Evolutionary conservation across 1,140 invertebrate genomes (phyloP).

Genomic region (Papilio helenus): DNA sequence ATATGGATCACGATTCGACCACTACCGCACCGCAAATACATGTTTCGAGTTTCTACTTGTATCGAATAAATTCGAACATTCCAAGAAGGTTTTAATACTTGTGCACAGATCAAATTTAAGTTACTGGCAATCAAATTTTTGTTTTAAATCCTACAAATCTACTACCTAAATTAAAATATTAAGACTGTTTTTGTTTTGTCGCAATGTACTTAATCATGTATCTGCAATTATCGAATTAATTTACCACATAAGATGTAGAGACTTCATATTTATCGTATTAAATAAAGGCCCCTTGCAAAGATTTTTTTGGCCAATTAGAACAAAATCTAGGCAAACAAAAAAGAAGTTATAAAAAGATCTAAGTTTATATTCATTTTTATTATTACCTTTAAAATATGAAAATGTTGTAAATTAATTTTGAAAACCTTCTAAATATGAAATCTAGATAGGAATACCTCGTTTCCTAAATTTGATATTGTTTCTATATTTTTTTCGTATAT

Average conservation of each 20-base stretch:
- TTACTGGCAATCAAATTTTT: neutral
- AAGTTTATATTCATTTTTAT: no score
- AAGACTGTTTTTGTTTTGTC: neutral
- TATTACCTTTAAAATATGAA: no score
- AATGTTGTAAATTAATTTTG: no score
- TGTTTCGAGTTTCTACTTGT: conserved; percentile 34
- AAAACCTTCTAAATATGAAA: no score
- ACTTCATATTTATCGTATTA: no score
- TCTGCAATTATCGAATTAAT: neutral
- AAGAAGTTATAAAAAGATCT: no score
- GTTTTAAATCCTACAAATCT: neutral
- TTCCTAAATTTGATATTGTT: no score
- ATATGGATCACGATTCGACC: conserved; percentile 39
- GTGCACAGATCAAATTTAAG: neutral
- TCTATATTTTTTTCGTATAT: neutral
- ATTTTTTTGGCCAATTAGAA: no score
- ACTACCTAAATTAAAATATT: neutral
- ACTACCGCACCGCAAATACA: conserved; percentile 3
- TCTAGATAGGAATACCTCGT: no score
- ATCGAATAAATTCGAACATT: conserved; percentile 5
- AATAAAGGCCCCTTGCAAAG: no score
- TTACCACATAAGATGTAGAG: neutral
- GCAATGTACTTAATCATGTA: neutral
- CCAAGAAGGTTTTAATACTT: neutral
- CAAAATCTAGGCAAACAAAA: no score